Base-by-base conservation (phyloP, 2,113 vertebrate genomes). In the Dissostichus mawsoni region DNA sequence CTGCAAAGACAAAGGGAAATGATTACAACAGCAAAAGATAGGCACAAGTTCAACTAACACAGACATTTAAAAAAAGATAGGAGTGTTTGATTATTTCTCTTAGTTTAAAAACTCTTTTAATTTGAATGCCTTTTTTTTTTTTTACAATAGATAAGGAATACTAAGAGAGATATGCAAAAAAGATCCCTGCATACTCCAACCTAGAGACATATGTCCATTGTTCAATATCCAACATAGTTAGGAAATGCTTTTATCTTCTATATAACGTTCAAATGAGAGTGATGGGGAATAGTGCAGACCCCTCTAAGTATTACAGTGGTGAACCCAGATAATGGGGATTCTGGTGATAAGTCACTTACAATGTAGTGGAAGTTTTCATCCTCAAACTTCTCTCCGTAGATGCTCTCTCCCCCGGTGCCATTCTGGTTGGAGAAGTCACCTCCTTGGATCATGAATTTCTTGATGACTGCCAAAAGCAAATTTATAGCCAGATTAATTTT, bases 361-460 rank as follows among this genome's bases (percentile, higher is more conserved):
- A 96, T 96, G 76, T 99, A 99, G 91, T 98, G 89, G 61, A 99
- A 99, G 94, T 98, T 99, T 94, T 99, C 98, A 85, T 99, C 98
- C 92, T 98, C 98, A 94, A 99, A 99, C 94, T 99, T 99, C 90
- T 97, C 98, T 82, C 98, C 98, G 20, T 99, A 99, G 92, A 99
- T 99, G 91, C 98, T 98, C 95, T 99, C 98, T 80, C 98, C 98
- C 69, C 98, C 98, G 5, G 97, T 99, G 84, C 98, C 98, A 74
- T 99, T 96, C 48, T 98, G 97, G 94, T 99, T 97, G 69, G 97
- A 99, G 93, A 99, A 99, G 87, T 99, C 98, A 57, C 98, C 98
- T 88, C 97, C 97, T 82, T 99, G 98, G 88, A 99, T 94, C 98
- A 99, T 99, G 88, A 99, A 99, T 71, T 98, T 94, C 91, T 98